phyloP scores from a whole-genome alignment of 92 coral and sea anemone species.

The Zoanthus gigantus region DNA sequence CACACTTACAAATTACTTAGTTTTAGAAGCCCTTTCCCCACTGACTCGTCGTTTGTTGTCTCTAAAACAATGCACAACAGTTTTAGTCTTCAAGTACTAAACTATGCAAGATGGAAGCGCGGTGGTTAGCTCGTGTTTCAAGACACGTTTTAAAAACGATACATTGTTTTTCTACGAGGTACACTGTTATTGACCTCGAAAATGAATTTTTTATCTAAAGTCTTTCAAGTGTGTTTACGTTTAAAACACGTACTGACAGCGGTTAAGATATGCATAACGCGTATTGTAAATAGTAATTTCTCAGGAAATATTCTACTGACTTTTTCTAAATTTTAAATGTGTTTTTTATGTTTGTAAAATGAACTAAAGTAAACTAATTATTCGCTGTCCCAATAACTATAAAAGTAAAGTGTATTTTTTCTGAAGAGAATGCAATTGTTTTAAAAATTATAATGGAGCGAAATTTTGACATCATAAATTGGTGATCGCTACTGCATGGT shows the following conservation, averaged over 20 bases:
- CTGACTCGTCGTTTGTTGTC: neutral
- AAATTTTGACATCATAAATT: neutral
- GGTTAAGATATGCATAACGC: too few relatives aligned
- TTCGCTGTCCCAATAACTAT: neutral
- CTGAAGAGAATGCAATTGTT: neutral
- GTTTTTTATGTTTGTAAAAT: neutral
- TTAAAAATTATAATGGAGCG: neutral
- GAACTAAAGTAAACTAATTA: neutral
- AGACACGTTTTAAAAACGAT: neutral
- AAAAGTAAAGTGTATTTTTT: neutral
- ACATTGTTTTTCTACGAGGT: neutral
- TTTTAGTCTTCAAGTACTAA: neutral
- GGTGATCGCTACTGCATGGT: neutral
- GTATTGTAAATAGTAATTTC: neutral
- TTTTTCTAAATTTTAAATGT: neutral
- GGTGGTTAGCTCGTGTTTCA: neutral
- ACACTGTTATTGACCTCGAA: neutral
- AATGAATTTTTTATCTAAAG: neutral
- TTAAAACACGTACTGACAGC: too few relatives aligned
- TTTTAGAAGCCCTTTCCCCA: too few relatives aligned
- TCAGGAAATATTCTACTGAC: neutral
- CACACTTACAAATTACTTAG: too few relatives aligned
- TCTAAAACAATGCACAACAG: neutral
- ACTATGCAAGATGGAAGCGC: neutral
- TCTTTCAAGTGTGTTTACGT: too few relatives aligned